These are phyloP conservation scores for Potorous gilbertii DNA, from an alignment of 2,797 vertebrate genomes.

Conservation along the genomic window DNA sequence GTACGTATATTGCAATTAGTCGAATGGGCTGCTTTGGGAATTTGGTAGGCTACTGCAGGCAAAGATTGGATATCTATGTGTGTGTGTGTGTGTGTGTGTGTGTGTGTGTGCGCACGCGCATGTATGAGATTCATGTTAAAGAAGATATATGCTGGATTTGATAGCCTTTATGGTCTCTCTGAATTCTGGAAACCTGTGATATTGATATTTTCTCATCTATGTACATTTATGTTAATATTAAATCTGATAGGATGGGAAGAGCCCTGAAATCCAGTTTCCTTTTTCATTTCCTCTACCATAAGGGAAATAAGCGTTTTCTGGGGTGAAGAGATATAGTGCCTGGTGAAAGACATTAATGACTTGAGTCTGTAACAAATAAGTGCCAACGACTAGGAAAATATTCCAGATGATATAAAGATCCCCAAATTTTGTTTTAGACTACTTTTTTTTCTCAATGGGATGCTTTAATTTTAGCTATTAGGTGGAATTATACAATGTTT, in stretches of 20 bases:
- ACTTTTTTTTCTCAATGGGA: neutral
- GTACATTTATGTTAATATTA: neutral
- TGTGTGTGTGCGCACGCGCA: too few species aligned
- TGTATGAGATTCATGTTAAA: neutral
- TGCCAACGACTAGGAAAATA: constrained; percentile 36
- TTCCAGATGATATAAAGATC: neutral
- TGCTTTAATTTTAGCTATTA: neutral
- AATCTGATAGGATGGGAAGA: neutral
- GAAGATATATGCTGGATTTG: neutral
- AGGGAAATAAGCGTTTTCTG: constrained; percentile 31
- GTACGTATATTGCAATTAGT: neutral
- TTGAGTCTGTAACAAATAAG: neutral
- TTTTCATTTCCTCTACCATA: constrained; percentile 27
- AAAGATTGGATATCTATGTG: neutral
- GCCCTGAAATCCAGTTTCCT: constrained; percentile 41
- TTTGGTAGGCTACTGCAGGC: neutral
- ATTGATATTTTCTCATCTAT: neutral
- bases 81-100: neutral
- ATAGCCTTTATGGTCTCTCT: neutral
- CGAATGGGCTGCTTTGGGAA: neutral
- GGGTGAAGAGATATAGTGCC: neutral
- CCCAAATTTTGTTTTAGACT: neutral
- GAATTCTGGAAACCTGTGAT: neutral
- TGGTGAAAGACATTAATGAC: constrained; percentile 26
- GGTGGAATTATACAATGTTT: neutral